Evolutionary conservation across 2,888 invertebrate species (phyloP).

Genomic region (Norana najaformis): DNA sequence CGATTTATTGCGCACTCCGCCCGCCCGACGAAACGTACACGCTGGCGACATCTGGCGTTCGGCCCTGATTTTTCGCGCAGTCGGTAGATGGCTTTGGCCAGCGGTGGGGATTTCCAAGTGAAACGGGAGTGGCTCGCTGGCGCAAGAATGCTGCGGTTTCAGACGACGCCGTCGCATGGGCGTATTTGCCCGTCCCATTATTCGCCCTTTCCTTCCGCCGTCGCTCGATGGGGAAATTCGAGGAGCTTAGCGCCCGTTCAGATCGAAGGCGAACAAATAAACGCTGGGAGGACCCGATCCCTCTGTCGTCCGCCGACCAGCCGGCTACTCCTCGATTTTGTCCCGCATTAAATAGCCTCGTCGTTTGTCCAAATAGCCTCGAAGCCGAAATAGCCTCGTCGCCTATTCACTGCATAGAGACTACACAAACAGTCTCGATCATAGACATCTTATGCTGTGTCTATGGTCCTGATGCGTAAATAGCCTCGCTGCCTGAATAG

Average conservation of each 20-base stretch:
- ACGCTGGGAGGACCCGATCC: not conserved
- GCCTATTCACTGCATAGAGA: not conserved
- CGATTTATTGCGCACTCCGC: not conserved
- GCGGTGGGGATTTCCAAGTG: not conserved
- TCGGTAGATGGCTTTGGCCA: not conserved
- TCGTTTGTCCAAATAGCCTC: not conserved
- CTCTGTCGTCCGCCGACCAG: not conserved
- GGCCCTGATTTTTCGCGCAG: conserved; percentile 7
- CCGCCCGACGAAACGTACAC: not conserved
- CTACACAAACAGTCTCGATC: not conserved
- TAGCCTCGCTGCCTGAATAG: not conserved
- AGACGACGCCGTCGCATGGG: not conserved
- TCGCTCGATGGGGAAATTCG: conserved; percentile 5
- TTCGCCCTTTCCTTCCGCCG: not conserved
- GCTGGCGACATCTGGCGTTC: conserved; percentile 8
- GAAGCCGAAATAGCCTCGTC: not conserved
- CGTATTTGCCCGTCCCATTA: conserved; percentile 23
- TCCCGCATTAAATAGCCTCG: not conserved
- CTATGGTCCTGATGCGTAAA: conserved; percentile 13
- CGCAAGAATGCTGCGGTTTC: conserved; percentile 20
- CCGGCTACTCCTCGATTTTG: not conserved
- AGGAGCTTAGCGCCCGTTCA: not conserved
- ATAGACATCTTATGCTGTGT: not conserved
- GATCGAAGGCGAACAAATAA: conserved; percentile 24
- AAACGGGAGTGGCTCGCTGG: not conserved